Base-by-base conservation (phyloP, 92 coral and sea anemone genomes). In the Blastomussa wellsi region DNA sequence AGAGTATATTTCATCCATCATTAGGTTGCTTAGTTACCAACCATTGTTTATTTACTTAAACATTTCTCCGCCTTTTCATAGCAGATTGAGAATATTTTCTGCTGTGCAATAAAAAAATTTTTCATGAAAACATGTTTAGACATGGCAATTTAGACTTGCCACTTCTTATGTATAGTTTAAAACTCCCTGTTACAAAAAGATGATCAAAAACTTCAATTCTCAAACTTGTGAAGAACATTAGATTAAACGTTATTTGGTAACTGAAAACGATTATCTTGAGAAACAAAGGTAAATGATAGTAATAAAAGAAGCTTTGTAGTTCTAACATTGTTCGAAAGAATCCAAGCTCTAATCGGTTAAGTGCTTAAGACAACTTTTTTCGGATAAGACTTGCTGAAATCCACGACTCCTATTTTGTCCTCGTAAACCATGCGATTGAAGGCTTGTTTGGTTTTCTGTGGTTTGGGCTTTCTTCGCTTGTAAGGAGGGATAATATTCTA, bases 401-500 rank as follows among this genome's bases (percentile, higher is more conserved):
- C 95, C 72, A 87, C 33, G 22, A 94, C 95, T 26, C 90, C 93
- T 57, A 94, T 70, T 72, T 91, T 96, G 42, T 96, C 95, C 78
- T 96, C 98, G 77, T 94, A 94, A 68, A 96, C 91, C 64, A 81
- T 72, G 53, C 98, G 93, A 68, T 90, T 95, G 84, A 90, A 96
- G 47, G 83, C 89, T 52, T 84, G 93, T 78, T 89, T 89, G 33
- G 92, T 86, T 82, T 96, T 95, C 76, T 55, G 89, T 1, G 98
- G 93, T 39, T 94, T 92, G 10, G 78, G 84, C 39, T 89, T 90
- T 76, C 89, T 91, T 72, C 91, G 95, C 73, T 89, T 88, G 76
- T 96, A 96, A 22, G 98, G 98, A 26, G 98, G 98, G 29, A 91
- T 96, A 6, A 92, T 94, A 59, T 81, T 86, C 57, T 83, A 87